phyloP scores from a whole-genome alignment of 2,113 vertebrate species.

The Erythrocercus mccallii region DNA sequence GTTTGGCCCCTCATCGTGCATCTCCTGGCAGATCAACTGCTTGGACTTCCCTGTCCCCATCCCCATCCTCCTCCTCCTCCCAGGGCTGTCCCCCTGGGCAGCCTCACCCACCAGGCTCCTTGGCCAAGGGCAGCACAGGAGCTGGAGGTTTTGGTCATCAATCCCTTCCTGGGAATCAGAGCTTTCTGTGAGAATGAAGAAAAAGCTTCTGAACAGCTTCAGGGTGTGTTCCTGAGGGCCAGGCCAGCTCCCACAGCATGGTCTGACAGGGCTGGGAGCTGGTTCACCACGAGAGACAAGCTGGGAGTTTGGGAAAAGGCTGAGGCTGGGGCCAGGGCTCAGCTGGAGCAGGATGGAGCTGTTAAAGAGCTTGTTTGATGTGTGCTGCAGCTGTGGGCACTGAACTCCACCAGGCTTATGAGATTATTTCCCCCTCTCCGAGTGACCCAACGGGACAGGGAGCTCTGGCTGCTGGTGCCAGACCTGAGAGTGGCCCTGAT shows the following conservation, averaged over 20 bases:
- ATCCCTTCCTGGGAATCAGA: background rate
- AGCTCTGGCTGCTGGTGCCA: background rate
- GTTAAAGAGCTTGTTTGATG: background rate
- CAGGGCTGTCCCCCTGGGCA: background rate
- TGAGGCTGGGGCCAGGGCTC: background rate
- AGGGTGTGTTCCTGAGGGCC: background rate
- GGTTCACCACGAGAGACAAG: accelerated
- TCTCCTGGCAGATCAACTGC: background rate
- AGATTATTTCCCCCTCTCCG: background rate
- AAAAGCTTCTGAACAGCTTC: background rate
- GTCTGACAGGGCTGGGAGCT: background rate
- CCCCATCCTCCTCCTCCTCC: background rate
- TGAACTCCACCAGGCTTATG: background rate
- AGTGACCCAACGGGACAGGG: accelerated
- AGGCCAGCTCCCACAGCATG: background rate
- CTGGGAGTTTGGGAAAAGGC: background rate
- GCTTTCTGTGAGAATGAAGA: background rate
- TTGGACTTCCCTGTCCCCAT: background rate
- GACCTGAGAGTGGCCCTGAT: background rate
- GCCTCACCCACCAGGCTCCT: accelerated
- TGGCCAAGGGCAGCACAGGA: background rate
- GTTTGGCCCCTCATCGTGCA: background rate
- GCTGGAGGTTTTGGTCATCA: background rate
- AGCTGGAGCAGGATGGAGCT: background rate
- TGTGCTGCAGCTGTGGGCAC: background rate